Evolutionary conservation across 2,113 vertebrate genomes (phyloP).

Genomic region (Corythoichthys intestinalis): DNA sequence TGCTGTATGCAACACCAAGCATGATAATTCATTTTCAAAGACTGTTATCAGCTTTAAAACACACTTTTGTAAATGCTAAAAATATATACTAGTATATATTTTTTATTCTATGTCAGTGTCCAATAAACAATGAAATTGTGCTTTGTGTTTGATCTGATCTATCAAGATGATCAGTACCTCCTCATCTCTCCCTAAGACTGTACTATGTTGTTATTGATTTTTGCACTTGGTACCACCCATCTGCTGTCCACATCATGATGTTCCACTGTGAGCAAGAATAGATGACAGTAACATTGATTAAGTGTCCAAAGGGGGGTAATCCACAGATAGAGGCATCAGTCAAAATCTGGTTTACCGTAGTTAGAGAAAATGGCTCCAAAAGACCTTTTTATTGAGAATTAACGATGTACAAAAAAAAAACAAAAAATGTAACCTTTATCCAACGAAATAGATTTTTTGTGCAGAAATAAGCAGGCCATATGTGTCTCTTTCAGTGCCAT

Average conservation of each 20-base stretch:
- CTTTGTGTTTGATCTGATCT: not conserved
- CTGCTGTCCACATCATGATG: not conserved
- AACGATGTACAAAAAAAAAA: not conserved
- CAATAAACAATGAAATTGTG: not conserved
- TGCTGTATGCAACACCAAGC: slow-evolving; percentile 34
- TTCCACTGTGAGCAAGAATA: not conserved
- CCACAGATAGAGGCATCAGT: not conserved
- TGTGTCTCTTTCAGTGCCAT: too few species aligned
- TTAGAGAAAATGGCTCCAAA: not conserved
- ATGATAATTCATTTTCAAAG: slow-evolving; percentile 17
- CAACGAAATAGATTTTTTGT: too few species aligned
- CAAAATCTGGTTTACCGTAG: not conserved
- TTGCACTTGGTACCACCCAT: not conserved
- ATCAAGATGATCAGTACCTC: not conserved
- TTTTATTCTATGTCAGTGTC: not conserved
- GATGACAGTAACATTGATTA: not conserved
- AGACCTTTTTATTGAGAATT: not conserved
- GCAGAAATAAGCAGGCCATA: too few species aligned
- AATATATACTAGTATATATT: not conserved
- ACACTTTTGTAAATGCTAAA: not conserved
- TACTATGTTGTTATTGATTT: slow-evolving; percentile 6
- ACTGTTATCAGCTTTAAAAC: not conserved
- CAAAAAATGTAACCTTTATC: not conserved
- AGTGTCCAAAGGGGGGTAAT: not conserved
- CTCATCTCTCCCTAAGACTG: not conserved